Base-by-base conservation (phyloP, 2,113 vertebrate genomes). In the Scytalopus superciliaris region DNA sequence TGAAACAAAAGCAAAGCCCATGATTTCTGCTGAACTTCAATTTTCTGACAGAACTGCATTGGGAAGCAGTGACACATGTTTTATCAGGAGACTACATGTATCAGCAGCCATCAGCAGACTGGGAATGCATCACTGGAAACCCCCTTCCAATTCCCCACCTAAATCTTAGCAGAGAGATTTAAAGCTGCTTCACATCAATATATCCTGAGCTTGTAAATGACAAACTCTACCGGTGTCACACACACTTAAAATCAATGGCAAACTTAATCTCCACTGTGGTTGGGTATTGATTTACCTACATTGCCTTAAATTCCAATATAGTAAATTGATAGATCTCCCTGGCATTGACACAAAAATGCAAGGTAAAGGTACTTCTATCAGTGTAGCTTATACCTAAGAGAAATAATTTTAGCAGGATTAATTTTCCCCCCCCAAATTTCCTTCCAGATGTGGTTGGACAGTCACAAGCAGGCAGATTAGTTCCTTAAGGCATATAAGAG, bases 221-320 rank as follows among this genome's bases (percentile, higher is more conserved):
- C 88, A 95, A 92, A 83, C n/a, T 67, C 64, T 47, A 55, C 47
- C 0, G 0, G 25, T 84, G 69, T 90, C 73, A 87, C 28, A 67
- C 72, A 78, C 14, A 21, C 60, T 94, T 90, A 70, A 92, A 92
- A 94, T 94, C 95, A 77, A 94, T 56, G 40, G 33, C 33, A 68
- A 91, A 84, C 55, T 52, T 86, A 55, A 91, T 93, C 79, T 86
- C 82, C 2, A 5, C 50, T 68, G 88, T 3, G 7, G 24, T 2
- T 74, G 60, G 18, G 35, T 93, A 95, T 93, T 86, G 93, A 96
- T 92, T 93, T 93, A 93, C 77, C 56, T 37, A 24, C 47, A 72
- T 30, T 40, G 92, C 67, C 47, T 84, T 88, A 66, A 83, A 93
- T 95, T 95, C 85, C 33, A 25, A 70, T 74, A 69, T 3, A 84